These are phyloP conservation scores for Xiphias gladius DNA, from an alignment of 2,113 vertebrate genomes.

Conservation along the genomic window DNA sequence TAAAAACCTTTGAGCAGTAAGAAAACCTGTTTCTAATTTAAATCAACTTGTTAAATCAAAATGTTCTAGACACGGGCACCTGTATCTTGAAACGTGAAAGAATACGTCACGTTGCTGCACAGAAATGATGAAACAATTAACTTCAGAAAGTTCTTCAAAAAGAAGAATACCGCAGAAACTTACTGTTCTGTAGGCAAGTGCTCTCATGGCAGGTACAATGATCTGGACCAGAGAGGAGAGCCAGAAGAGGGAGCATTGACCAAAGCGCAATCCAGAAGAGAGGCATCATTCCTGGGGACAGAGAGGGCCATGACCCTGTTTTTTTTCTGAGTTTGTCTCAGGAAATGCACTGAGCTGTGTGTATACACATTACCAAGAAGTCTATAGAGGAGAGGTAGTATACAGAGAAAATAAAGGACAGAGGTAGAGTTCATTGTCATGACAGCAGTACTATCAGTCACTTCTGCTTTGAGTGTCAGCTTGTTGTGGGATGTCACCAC, in stretches of 20 bases:
- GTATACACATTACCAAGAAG: constrained; percentile 3
- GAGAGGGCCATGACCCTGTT: too few species aligned
- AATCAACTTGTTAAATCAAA: too few species aligned
- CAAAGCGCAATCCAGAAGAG: constrained; percentile 49
- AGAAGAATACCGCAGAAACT: background rate
- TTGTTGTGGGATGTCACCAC: constrained; percentile 54
- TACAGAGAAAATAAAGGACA: background rate
- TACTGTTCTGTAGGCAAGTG: constrained; percentile 48
- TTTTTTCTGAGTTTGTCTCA: background rate
- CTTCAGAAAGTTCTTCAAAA: too few species aligned
- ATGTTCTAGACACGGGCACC: too few species aligned
- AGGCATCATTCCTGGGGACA: constrained; percentile 32
- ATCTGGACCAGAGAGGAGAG: constrained; percentile 5
- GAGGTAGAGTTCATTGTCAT: constrained; percentile 51
- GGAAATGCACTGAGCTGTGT: background rate
- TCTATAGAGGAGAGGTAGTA: background rate
- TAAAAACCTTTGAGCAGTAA: too few species aligned
- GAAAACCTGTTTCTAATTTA: too few species aligned
- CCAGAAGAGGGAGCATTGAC: constrained; percentile 17
- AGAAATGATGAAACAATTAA: too few species aligned
- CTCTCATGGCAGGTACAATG: background rate
- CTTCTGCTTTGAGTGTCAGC: constrained; percentile 58
- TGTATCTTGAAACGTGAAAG: too few species aligned
- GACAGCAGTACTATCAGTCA: constrained; percentile 9
- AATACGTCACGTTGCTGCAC: too few species aligned